Conservation (phyloP, 2,888 invertebrate species). For the Heliconius ethilla region DNA sequence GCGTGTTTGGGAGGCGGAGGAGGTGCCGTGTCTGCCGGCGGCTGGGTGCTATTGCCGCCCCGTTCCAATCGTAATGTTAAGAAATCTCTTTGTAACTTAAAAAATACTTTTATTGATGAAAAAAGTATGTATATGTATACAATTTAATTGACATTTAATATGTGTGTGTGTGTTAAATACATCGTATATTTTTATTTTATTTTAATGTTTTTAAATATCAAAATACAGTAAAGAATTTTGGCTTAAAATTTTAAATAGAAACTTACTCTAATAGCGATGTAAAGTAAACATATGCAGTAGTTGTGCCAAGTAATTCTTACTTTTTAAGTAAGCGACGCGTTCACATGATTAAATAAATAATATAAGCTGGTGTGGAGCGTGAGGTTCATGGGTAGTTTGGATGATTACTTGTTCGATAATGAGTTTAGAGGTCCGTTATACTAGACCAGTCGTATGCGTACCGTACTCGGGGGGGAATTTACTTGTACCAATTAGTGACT, state of each 20-base stretch:
- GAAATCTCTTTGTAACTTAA: conserved; percentile 3
- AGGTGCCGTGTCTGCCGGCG: conserved; percentile 68
- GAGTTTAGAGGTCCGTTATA: conserved; percentile 69
- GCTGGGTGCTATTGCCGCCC: conserved; percentile 61
- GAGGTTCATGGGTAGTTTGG: conserved; percentile 56
- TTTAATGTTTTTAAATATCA: not conserved
- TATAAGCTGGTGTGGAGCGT: conserved; percentile 49
- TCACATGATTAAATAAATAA: conserved; percentile 53
- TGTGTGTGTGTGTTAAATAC: not conserved
- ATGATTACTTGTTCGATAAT: conserved; percentile 70
- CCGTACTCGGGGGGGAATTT: conserved; percentile 55
- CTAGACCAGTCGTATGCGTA: conserved; percentile 61
- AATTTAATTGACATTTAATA: not conserved
- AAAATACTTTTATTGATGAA: conserved; percentile 31
- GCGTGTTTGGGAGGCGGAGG: conserved; percentile 75
- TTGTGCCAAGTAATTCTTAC: conserved; percentile 10
- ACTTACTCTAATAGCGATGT: not conserved
- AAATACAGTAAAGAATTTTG: not conserved
- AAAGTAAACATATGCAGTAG: not conserved
- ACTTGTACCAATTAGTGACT: conserved; percentile 70
- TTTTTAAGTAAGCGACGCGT: conserved; percentile 49
- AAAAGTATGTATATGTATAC: conserved; percentile 9
- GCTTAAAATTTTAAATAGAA: not conserved
- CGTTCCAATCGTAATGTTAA: conserved; percentile 59
- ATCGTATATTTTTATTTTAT: not conserved